Evolutionary conservation across 2,888 invertebrate genomes (phyloP).

Genomic region (Dryomyza anilis): DNA sequence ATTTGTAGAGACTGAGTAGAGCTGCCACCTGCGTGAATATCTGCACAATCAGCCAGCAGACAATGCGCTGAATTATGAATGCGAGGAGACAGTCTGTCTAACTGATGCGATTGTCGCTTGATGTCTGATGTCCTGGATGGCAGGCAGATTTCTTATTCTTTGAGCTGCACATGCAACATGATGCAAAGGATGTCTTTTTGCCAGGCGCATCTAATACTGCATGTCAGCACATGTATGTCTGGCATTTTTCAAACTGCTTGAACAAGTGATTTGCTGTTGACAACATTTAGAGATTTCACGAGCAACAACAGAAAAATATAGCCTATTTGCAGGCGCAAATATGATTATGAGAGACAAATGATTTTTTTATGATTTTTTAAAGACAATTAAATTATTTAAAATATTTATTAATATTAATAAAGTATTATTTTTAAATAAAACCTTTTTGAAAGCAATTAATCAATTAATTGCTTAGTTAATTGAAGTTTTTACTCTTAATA

Average conservation of each 20-base stretch:
- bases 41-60: background rate
- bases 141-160: no score
- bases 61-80: constrained; percentile 15
- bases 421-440: no score
- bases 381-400: no score
- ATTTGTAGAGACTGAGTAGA: background rate
- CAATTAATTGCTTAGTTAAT: no score
- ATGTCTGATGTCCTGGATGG: constrained; percentile 1
- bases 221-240: background rate
- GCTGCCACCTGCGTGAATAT: background rate
- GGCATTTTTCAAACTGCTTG: background rate
- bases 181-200: background rate
- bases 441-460: no score
- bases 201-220: background rate
- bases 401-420: no score
- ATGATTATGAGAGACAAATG: no score
- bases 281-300: background rate
- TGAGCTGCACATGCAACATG: no score
- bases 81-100: no score
- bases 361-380: no score
- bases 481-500: no score
- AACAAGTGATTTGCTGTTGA: background rate
- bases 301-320: background rate
- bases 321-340: background rate
- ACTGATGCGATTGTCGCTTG: no score